Evolutionary conservation across 2,888 invertebrate species (phyloP).

Genomic region (Erebia aethiops): DNA sequence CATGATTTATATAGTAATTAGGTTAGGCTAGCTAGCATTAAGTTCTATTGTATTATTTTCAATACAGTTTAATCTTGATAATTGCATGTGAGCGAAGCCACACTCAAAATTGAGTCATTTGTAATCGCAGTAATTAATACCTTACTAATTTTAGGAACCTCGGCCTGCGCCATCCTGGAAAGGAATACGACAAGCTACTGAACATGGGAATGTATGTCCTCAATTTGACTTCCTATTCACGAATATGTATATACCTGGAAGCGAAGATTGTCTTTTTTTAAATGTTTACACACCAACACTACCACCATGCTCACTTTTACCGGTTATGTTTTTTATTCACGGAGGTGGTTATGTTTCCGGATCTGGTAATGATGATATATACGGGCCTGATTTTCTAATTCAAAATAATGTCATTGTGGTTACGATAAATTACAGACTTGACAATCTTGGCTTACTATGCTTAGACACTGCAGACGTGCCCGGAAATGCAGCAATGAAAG

Average conservation of each 20-base stretch:
- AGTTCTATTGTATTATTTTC: too few relatives aligned
- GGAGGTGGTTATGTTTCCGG: slow-evolving; percentile 56
- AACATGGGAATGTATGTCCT: slow-evolving; percentile 7
- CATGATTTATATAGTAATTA: too few relatives aligned
- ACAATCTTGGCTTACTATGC: slow-evolving; percentile 56
- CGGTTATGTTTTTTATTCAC: slow-evolving; percentile 62
- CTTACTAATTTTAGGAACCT: not conserved
- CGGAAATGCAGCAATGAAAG: slow-evolving; percentile 59
- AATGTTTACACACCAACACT: slow-evolving; percentile 51
- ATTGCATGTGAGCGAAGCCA: too few relatives aligned
- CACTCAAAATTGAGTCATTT: too few relatives aligned
- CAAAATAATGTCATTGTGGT: slow-evolving; percentile 53
- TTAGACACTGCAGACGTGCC: slow-evolving; percentile 56
- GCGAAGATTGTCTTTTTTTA: slow-evolving; percentile 16
- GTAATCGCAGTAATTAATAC: too few relatives aligned
- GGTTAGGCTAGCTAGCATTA: too few relatives aligned
- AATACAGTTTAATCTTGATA: too few relatives aligned
- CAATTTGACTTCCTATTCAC: not conserved
- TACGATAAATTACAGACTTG: slow-evolving; percentile 62
- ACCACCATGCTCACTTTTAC: slow-evolving; percentile 42
- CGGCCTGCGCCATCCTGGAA: not conserved
- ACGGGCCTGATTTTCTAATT: slow-evolving; percentile 57
- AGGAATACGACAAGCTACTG: slow-evolving; percentile 1
- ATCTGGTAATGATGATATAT: slow-evolving; percentile 52
- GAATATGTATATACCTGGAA: not conserved